Evolutionary conservation across 2,797 vertebrate genomes (phyloP), one percentile per base, ranked within the genome.

Genomic region (Ptychadena robeensis): DNA sequence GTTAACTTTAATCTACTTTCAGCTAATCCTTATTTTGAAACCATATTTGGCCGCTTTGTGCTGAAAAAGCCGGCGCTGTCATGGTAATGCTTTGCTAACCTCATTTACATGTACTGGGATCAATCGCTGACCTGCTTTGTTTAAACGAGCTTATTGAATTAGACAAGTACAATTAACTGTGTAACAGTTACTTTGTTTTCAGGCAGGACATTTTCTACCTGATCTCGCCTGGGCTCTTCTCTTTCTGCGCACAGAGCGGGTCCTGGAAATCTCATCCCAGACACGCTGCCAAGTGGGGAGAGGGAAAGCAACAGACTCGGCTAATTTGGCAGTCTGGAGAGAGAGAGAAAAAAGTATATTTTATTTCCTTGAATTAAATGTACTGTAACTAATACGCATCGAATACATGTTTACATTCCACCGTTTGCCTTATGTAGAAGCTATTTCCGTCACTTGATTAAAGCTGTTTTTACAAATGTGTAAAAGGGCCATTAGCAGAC

Each of bases 1-100:
- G 77, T 75, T 80, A 85, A 80, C 71, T 80, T 85, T 85, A 85
- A 85, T 85, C 83, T 85, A 76, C 83, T 85, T 85, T 85, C 30
- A 53, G 38, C 37, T 85, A 85, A 85, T 85, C 83, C 83, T 64
- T 80, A 76, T 80, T 85, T 75, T 71, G 65, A 80, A 71, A 65
- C 83, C 83, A 70, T 85, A 85, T 85, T 85, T 85, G 83, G 65
- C 76, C 31, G 82, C 30, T 79, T 83, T 83, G 44, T 83, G 53
- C 83, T 76, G 77, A 72, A 37, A 73, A 85, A 70, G 64, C 78
- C 35, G 64, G 61, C 57, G 83, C 83, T 85, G 78, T 73, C 77
- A 85, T 85, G 83, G 83, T 57, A 81, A 85, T 81, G 66, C 72
- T 70, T 69, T 66, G 32, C 71, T 64, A 70, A 61, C 53, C 77